Base-by-base conservation (phyloP, 1,140 invertebrate genomes). In the Nautilus pompilius region DNA sequence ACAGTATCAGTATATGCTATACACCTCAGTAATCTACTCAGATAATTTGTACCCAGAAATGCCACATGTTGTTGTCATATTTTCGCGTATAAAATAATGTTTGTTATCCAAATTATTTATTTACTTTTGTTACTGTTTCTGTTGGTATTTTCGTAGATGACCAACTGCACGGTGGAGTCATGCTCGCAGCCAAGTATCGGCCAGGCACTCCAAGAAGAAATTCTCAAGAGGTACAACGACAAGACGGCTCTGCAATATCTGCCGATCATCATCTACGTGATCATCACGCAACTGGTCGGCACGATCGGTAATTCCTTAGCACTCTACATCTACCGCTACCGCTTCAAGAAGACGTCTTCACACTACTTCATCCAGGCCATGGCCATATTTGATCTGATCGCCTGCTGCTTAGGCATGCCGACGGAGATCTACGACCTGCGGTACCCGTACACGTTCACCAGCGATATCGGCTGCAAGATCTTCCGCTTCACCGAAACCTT, bases 361-460 rank as follows among this genome's bases (percentile, higher is more conserved):
- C 73, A 77, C 48, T 74, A 75, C 60, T 77, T 77, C 63, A 77
- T 77, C 41, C 58, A 71, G 54, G 65, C 70, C 24, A 70, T 77
- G 70, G 73, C 75, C 8, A 62, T 75, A 24, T 74, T 77, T 64
- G 75, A 77, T 58, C 65, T 77, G 24, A 34, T 77, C 5, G 69
- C 72, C 5, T 77, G 75, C 45, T 30, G 67, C 5, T 62, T 77
- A n/a, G 71, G 73, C 0, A 66, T 77, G 64, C 75, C 75, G 0
- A 72, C 67, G 0, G 73, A 76, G 55, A 28, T 76, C 3, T 76
- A 71, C 54, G 72, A 76, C 45, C 59, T 76, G 5, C 59, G 68
- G 49, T 53, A 72, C 48, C 69, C 74, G 2, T 76, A 68, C 59
- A 74, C 69, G 29, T 76, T 76, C 59, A 72, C 69, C 68, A 76